Evolutionary conservation across 2,797 vertebrate genomes (phyloP).

Genomic region (Octomys mimax): DNA sequence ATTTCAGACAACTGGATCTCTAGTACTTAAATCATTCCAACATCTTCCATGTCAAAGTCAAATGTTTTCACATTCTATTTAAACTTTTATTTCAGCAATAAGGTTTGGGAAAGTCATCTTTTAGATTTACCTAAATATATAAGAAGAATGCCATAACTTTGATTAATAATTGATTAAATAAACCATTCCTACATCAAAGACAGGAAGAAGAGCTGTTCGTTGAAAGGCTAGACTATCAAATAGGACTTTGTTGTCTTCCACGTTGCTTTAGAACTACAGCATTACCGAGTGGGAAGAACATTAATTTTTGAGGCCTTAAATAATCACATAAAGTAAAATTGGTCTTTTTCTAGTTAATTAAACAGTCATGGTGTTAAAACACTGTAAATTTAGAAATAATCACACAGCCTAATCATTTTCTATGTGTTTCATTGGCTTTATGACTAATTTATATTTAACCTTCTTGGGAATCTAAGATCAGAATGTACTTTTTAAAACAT

Average conservation of each 20-base stretch:
- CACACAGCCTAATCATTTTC: constrained; percentile 90
- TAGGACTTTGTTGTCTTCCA: constrained; percentile 99
- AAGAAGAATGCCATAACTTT: constrained; percentile 95
- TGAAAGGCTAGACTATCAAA: constrained; percentile 96
- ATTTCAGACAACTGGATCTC: constrained; percentile 64
- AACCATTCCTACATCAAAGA: constrained; percentile 96
- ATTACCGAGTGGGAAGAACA: constrained; percentile 86
- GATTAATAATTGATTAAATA: constrained; percentile 99
- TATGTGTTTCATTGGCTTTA: constrained; percentile 95
- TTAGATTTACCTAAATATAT: constrained; percentile 96
- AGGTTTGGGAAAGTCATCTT: constrained; percentile 92
- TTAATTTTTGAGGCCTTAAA: constrained; percentile 87
- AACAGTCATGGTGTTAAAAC: constrained; percentile 91
- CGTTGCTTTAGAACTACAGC: constrained; percentile 91
- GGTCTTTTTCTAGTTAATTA: constrained; percentile 87
- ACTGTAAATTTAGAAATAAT: constrained; percentile 92
- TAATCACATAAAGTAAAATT: constrained; percentile 86
- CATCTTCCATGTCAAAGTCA: constrained; percentile 79
- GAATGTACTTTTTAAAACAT: constrained; percentile 91
- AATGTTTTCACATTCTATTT: constrained; percentile 87
- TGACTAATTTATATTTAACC: constrained; percentile 98
- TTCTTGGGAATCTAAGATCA: constrained; percentile 90
- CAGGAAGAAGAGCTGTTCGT: constrained; percentile 96
- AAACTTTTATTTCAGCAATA: constrained; percentile 92
- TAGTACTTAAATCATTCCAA: constrained; percentile 79